Percentiles rank a stretch among this genome's conserved stretches.
Conservation (phyloP, 1,140 invertebrate genomes). For the Daktulosphaira vitifoliae region DNA sequence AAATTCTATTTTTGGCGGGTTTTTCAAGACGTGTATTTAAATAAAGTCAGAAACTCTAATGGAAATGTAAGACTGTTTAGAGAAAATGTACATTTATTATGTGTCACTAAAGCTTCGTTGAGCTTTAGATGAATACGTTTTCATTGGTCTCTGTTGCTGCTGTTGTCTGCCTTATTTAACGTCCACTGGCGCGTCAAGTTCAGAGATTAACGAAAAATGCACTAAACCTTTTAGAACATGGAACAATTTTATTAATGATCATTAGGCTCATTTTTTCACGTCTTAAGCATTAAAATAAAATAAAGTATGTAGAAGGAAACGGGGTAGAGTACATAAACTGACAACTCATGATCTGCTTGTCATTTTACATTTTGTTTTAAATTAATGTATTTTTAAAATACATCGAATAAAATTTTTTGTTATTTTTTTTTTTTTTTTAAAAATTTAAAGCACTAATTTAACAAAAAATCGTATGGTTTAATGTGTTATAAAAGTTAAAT, state of each 20-base stretch:
- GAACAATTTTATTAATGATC: conserved; percentile 28
- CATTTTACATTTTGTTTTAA: too few species aligned
- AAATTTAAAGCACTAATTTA: too few species aligned
- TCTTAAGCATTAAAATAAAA: not conserved
- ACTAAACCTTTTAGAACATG: conserved; percentile 9
- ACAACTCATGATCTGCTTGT: too few species aligned
- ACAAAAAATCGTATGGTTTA: too few species aligned
- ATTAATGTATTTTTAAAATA: too few species aligned
- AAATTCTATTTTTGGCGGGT: conserved; percentile 8
- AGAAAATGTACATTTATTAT: conserved; percentile 28
- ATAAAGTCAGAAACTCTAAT: conserved; percentile 7
- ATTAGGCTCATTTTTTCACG: not conserved
- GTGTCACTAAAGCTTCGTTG: not conserved
- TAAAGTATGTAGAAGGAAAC: too few species aligned
- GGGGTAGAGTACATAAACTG: too few species aligned
- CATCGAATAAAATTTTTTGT: too few species aligned
- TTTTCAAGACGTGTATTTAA: conserved; percentile 1
- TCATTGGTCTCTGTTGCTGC: not conserved
- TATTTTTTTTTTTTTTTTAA: too few species aligned
- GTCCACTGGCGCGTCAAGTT: conserved; percentile 19
- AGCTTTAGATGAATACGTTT: conserved; percentile 17
- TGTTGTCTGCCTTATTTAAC: conserved; percentile 1
- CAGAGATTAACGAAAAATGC: conserved; percentile 26
- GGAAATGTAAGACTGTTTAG: conserved; percentile 1
- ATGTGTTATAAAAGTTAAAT: too few species aligned